Evolutionary conservation across 1,140 invertebrate species (phyloP).

Genomic region (Diploscapter pachys): DNA sequence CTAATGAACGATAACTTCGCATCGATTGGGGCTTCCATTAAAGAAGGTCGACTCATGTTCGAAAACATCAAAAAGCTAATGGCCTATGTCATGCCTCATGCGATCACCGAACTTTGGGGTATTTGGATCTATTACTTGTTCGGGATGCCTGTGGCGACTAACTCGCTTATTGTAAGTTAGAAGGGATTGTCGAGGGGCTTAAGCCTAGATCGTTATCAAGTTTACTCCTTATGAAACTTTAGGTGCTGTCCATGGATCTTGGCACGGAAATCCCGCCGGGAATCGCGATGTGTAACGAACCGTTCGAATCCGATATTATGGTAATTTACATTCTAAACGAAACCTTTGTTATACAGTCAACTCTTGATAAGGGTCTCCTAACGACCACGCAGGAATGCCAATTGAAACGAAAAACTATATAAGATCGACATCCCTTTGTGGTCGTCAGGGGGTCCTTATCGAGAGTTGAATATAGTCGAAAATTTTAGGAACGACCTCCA

Average conservation of each 20-base stretch:
- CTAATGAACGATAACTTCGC: slow-evolving; percentile 73
- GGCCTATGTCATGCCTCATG: slow-evolving; percentile 98
- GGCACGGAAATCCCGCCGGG: slow-evolving; percentile 58
- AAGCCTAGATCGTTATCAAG: too few species aligned
- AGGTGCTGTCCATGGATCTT: slow-evolving; percentile 49
- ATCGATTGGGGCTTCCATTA: slow-evolving; percentile 97
- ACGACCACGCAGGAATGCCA: too few species aligned
- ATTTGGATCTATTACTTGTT: slow-evolving; percentile 63
- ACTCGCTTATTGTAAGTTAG: slow-evolving; percentile 57
- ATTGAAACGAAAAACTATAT: too few species aligned
- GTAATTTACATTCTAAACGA: slow-evolving; percentile 18
- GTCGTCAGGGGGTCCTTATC: too few species aligned
- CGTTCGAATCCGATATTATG: slow-evolving; percentile 48
- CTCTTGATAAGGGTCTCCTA: too few species aligned
- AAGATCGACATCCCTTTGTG: too few species aligned
- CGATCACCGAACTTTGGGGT: slow-evolving; percentile 84
- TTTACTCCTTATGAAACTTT: slow-evolving; percentile 20
- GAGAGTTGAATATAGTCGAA: too few species aligned
- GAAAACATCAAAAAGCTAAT: slow-evolving; percentile 99
- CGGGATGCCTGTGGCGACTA: slow-evolving; percentile 63
- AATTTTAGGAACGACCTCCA: slow-evolving; percentile 52
- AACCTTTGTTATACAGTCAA: too few species aligned
- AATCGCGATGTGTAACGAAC: slow-evolving; percentile 1
- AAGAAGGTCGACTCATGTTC: slow-evolving; percentile 96
- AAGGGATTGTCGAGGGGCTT: too few species aligned